phyloP scores from a whole-genome alignment of 2,888 invertebrate genomes.

The Rotaria sp. region DNA sequence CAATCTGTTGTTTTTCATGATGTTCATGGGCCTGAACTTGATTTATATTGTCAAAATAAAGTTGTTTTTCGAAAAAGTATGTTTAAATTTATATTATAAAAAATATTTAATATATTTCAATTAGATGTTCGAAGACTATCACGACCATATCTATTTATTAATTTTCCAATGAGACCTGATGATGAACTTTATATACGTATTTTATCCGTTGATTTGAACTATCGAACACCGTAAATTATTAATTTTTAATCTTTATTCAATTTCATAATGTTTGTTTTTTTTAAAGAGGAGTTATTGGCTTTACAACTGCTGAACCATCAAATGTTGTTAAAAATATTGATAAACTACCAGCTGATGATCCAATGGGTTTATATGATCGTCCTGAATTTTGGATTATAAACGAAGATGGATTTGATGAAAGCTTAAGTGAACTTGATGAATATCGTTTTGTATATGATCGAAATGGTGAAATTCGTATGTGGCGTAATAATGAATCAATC shows the following conservation, averaged over 20 bases:
- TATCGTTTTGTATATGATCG: background rate
- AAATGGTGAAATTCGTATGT: background rate
- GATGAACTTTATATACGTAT: constrained; percentile 1
- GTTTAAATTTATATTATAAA: background rate
- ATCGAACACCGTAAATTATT: background rate
- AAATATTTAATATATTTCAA: background rate
- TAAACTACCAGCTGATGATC: background rate
- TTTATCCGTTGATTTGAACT: background rate
- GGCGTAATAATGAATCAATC: background rate
- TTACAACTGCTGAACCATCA: background rate
- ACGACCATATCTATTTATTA: background rate
- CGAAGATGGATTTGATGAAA: constrained; percentile 7
- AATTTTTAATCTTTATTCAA: background rate
- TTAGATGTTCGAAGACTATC: background rate
- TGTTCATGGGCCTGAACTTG: background rate
- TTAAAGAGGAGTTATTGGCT: background rate
- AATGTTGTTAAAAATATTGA: background rate
- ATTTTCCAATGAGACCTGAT: background rate
- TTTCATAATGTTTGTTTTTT: background rate
- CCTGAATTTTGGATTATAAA: background rate
- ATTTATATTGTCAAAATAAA: background rate
- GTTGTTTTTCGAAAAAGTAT: background rate
- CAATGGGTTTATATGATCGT: constrained; percentile 18
- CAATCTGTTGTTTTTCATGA: background rate
- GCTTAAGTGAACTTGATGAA: background rate